Base-by-base conservation (phyloP, 92 coral and sea anemone genomes). In the Umimayanthus chanpuru region DNA sequence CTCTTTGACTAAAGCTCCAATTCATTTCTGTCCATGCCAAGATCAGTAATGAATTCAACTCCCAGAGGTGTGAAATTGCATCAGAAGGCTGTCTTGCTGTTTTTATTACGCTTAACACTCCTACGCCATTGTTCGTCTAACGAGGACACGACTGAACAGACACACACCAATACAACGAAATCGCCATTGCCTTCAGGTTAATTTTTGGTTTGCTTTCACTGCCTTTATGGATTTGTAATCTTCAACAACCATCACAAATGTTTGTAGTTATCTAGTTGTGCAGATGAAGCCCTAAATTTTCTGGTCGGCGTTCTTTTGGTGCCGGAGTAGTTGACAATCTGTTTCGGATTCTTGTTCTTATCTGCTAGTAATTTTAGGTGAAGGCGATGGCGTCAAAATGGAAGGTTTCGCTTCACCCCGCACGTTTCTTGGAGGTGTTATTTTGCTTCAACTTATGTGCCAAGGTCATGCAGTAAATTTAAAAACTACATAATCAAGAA, bases 401-500 rank as follows among this genome's bases (percentile, higher is more conserved):
- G 47, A 29, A 81, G 78, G 87, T 83, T 43, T 71, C 78, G 87
- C 87, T 83, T 47, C 44, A 83, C 53, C 44, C n/a, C 39, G 87
- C 78, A 67, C 28, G 78, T 83, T 83, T 74, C 67, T 83, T 47
- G 21, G 64, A 83, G 78, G 40, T 5, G 28, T 68, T 15, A 4
- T 49, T 71, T 44, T 50, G 20, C 28, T 71, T 39, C n/a, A 47
- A 38, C 41, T 39, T 11, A 21, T 68, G 26, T 71, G 26, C 78
- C 67, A 44, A 83, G 78, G 87, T 83, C 87, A 73, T 53, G 16
- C 20, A 80, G 18, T 79, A 23, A 80, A 80, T 55, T 16, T 20
- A 80, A 6, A 32, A 20, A 39, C 49, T 56, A 53, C 21, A 15
- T 26, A 26, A 28, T 11, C 55, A 28, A 25, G 65, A 28, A 53